These are phyloP conservation scores for Plutomurus gul DNA, from an alignment of 1,140 invertebrate species.

Conservation along the genomic window DNA sequence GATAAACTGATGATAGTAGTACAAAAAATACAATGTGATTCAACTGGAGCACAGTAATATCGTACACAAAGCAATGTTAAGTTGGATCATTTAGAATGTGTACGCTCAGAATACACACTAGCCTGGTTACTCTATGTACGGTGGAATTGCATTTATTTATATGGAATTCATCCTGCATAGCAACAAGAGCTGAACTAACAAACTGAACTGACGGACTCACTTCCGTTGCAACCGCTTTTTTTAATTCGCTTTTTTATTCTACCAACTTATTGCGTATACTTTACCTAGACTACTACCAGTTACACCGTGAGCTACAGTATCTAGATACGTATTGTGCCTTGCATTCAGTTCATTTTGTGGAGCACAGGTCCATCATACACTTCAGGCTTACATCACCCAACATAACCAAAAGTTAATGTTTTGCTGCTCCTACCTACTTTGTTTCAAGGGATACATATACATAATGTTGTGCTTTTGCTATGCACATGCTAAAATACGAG, in stretches of 20 bases:
- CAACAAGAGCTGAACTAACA: constrained; percentile 4
- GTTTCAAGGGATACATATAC: no score
- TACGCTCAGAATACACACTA: not conserved
- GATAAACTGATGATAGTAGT: no score
- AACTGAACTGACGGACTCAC: constrained; percentile 28
- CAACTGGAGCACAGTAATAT: not conserved
- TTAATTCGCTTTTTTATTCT: constrained; percentile 24
- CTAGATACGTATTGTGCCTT: not conserved
- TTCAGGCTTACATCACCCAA: constrained; percentile 1
- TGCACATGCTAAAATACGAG: no score
- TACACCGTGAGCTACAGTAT: no score
- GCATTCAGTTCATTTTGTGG: not conserved
- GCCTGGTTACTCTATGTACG: not conserved
- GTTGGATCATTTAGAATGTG: not conserved
- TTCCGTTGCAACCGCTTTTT: constrained; percentile 28
- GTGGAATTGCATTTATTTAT: constrained; percentile 12
- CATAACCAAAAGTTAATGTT: constrained; percentile 7
- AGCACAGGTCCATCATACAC: not conserved
- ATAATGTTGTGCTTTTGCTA: no score
- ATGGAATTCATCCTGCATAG: constrained; percentile 19
- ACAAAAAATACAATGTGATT: not conserved
- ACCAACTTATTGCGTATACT: constrained; percentile 8
- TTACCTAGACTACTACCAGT: no score
- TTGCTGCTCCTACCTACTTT: no score
- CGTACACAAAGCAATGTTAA: not conserved